A percentile compares a stretch with the other conserved stretches of the same genome.
These are phyloP conservation scores for Poliocrania exsul DNA, from an alignment of 2,797 vertebrate genomes.

Conservation along the genomic window DNA sequence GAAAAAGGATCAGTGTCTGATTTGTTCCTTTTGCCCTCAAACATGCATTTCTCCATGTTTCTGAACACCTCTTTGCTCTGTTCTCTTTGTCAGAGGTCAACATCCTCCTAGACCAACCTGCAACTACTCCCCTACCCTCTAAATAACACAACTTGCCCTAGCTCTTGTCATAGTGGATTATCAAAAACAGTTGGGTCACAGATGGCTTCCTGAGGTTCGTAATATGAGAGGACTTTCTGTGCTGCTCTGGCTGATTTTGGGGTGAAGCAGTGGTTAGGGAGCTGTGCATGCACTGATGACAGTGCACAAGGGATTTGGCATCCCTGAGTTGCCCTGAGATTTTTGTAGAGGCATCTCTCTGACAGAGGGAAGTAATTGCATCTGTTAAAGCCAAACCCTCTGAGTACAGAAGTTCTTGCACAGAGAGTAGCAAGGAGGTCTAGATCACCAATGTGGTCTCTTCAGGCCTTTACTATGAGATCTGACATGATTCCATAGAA, in stretches of 20 bases:
- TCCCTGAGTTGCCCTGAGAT: neutral
- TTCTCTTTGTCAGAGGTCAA: neutral
- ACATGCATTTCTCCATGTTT: neutral
- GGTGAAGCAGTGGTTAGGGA: neutral
- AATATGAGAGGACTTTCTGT: neutral
- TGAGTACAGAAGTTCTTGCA: neutral
- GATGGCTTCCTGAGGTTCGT: neutral
- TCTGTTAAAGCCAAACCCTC: neutral
- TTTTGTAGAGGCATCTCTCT: neutral
- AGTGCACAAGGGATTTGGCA: neutral
- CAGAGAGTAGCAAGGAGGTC: neutral
- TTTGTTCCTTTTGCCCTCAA: neutral
- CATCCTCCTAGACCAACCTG: neutral
- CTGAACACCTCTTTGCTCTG: neutral
- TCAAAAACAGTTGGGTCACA: neutral
- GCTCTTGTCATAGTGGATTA: neutral
- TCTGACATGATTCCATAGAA: neutral
- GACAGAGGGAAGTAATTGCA: neutral
- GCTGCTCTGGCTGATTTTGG: neutral
- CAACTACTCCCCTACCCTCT: neutral
- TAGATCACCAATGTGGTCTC: fast-evolving
- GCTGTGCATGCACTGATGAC: neutral
- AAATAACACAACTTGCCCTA: neutral
- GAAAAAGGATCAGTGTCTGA: neutral
- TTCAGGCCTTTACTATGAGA: neutral